Evolutionary conservation across 1,140 invertebrate genomes (phyloP).

Genomic region (Linepithema humile): DNA sequence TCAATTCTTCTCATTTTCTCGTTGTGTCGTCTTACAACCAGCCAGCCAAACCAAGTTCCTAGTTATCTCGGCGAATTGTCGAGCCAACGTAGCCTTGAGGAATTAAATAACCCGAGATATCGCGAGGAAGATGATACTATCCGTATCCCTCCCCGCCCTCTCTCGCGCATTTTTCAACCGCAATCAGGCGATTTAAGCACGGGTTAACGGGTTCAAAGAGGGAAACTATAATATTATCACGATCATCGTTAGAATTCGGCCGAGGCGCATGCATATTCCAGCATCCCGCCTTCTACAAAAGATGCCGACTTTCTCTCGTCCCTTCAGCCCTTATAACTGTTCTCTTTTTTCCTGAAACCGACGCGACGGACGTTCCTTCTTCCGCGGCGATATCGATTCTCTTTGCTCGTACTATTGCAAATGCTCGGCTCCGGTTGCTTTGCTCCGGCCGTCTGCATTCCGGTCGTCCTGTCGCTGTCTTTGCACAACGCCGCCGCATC

Average conservation of each 20-base stretch:
- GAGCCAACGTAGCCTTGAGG: neutral
- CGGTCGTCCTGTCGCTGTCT: slow-evolving; percentile 18
- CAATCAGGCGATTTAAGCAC: slow-evolving; percentile 26
- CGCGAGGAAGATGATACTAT: neutral
- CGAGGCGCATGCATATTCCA: neutral
- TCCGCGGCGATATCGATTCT: slow-evolving; percentile 27
- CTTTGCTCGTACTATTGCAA: slow-evolving; percentile 25
- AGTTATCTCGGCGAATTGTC: neutral
- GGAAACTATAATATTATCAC: slow-evolving; percentile 17
- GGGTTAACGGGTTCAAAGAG: slow-evolving; percentile 34
- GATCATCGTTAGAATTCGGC: slow-evolving; percentile 28
- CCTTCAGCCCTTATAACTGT: neutral
- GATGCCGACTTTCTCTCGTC: neutral
- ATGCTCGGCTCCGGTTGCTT: slow-evolving; percentile 8
- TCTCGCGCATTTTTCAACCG: slow-evolving; percentile 7
- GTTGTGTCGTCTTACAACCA: neutral
- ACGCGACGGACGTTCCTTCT: neutral
- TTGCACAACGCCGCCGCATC: slow-evolving; percentile 10
- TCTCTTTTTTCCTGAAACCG: neutral
- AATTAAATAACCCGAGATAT: slow-evolving; percentile 37
- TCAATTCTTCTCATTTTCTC: neutral
- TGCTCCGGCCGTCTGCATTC: slow-evolving; percentile 8
- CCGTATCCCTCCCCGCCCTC: neutral
- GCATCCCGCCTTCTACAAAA: neutral
- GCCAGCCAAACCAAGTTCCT: neutral